phyloP scores from a whole-genome alignment of 2,888 invertebrate species.

The Andrena minutula region DNA sequence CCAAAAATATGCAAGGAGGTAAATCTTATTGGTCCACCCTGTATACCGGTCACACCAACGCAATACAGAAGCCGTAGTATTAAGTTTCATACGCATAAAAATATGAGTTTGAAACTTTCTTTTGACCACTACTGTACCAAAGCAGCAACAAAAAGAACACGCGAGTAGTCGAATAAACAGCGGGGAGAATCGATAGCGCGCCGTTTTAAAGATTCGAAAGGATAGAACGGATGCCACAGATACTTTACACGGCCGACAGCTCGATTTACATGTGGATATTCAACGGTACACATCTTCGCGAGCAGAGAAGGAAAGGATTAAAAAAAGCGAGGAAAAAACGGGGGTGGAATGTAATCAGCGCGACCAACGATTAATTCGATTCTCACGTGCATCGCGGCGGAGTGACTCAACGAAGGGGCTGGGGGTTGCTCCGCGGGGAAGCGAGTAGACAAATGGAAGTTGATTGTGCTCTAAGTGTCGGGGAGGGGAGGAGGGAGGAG shows the following conservation, averaged over 20 bases:
- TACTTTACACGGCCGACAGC: conserved; percentile 26
- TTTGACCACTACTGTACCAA: too few relatives aligned
- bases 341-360: not conserved
- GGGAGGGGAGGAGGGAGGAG: conserved; percentile 49
- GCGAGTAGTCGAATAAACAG: not conserved
- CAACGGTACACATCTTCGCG: not conserved
- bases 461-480: conserved; percentile 72
- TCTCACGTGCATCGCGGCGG: conserved; percentile 52
- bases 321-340: not conserved
- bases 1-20: too few relatives aligned
- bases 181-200: conserved; percentile 23
- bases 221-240: conserved; percentile 2
- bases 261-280: conserved; percentile 30
- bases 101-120: too few relatives aligned
- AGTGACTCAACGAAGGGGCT: conserved; percentile 58
- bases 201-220: conserved; percentile 22
- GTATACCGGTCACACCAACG: too few relatives aligned
- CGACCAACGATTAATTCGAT: conserved; percentile 67
- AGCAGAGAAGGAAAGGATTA: not conserved
- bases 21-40: too few relatives aligned
- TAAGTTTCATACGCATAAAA: too few relatives aligned
- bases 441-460: conserved; percentile 71
- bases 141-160: not conserved
- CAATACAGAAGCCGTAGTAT: too few relatives aligned
- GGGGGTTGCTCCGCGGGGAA: conserved; percentile 32